Conservation (phyloP, 2,888 invertebrate genomes). For the Monochamus alternatus region DNA sequence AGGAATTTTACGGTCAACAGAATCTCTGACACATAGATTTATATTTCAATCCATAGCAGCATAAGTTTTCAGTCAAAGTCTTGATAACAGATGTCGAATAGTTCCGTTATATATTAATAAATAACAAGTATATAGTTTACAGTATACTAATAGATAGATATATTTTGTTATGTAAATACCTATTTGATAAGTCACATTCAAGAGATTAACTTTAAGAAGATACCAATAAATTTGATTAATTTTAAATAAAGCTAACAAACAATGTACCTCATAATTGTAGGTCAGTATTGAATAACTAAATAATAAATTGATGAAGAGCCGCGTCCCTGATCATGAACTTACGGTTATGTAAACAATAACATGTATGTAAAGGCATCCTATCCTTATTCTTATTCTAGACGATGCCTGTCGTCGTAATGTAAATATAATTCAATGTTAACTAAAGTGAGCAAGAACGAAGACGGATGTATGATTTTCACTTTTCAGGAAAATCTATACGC, state of each 20-base stretch:
- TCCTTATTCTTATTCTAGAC: constrained; percentile 46
- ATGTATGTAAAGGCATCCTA: constrained; percentile 30
- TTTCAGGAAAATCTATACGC: background rate
- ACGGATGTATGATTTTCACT: constrained; percentile 16
- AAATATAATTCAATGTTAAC: constrained; percentile 28
- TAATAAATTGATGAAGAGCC: constrained; percentile 31
- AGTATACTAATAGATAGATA: too few species aligned
- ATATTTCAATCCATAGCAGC: too few species aligned
- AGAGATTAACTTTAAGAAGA: too few species aligned
- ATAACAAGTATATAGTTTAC: too few species aligned
- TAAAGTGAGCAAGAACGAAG: constrained; percentile 1
- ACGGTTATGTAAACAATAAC: constrained; percentile 55
- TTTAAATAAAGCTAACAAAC: background rate
- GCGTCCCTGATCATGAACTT: constrained; percentile 56
- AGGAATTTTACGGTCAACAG: too few species aligned
- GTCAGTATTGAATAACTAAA: constrained; percentile 19
- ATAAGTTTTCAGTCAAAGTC: too few species aligned
- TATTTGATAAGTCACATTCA: too few species aligned
- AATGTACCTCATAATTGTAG: constrained; percentile 22
- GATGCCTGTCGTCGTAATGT: constrained; percentile 27
- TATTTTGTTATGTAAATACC: too few species aligned
- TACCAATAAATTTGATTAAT: too few species aligned
- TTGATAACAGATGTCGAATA: too few species aligned
- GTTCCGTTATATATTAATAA: too few species aligned
- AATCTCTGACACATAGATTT: too few species aligned